Conservation (phyloP, 1,140 invertebrate genomes). For the Matsumurasca onukii region DNA sequence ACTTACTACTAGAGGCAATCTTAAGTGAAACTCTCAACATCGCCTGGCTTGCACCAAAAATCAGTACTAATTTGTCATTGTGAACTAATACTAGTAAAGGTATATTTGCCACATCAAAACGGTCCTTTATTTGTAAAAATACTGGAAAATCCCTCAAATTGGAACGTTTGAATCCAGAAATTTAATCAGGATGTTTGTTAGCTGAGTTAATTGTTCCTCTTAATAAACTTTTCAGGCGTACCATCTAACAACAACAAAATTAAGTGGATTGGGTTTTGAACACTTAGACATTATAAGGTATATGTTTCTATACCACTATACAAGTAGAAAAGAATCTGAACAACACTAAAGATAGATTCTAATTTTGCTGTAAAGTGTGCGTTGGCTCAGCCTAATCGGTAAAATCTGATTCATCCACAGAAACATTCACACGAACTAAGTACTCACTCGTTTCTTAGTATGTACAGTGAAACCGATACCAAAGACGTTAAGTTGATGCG, state of each 20-base stretch:
- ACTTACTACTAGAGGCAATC: too few species aligned
- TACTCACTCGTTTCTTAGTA: neutral
- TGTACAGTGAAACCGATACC: conserved; percentile 25
- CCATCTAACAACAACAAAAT: neutral
- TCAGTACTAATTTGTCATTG: too few species aligned
- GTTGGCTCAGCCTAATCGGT: conserved; percentile 1
- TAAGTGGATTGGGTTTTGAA: neutral
- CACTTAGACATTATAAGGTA: neutral
- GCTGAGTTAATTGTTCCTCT: neutral
- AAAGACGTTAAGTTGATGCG: conserved; percentile 12
- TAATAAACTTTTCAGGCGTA: neutral
- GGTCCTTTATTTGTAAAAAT: too few species aligned
- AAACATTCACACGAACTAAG: neutral
- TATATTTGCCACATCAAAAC: too few species aligned
- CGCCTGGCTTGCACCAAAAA: too few species aligned
- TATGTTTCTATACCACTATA: neutral
- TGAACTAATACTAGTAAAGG: too few species aligned
- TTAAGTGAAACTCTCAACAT: too few species aligned
- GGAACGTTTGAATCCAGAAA: too few species aligned
- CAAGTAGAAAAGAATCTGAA: neutral
- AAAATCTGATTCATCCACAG: neutral
- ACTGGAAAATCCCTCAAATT: too few species aligned
- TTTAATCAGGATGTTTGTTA: too few species aligned
- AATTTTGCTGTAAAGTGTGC: neutral
- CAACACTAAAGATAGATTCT: neutral